A percentile compares a stretch with the other conserved stretches of the same genome.
These are phyloP conservation scores for Poicephalus gulielmi DNA, from an alignment of 2,113 vertebrate species.

Conservation along the genomic window DNA sequence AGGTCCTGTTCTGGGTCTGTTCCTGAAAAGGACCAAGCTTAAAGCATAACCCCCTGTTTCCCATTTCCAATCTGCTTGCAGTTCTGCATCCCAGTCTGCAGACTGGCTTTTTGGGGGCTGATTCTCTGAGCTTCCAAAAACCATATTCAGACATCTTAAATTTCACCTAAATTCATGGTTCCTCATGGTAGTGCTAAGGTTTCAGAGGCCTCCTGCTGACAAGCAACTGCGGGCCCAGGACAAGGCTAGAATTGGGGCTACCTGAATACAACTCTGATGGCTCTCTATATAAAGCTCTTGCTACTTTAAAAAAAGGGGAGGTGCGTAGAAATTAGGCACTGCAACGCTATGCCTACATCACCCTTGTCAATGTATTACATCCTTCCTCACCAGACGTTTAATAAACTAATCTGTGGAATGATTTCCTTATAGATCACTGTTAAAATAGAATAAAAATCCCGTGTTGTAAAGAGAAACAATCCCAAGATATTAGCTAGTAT, in stretches of 20 bases:
- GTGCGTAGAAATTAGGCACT: background rate
- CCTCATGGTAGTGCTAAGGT: background rate
- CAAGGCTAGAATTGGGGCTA: background rate
- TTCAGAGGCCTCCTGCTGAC: background rate
- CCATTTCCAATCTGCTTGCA: background rate
- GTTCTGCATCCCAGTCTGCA: background rate
- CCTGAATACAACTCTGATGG: rapidly evolving
- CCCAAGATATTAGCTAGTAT: background rate
- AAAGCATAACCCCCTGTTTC: background rate
- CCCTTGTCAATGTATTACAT: background rate
- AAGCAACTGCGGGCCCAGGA: background rate
- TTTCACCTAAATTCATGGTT: background rate
- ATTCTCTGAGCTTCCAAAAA: background rate
- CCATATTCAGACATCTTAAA: background rate
- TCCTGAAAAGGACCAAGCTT: background rate
- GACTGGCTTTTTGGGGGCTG: background rate
- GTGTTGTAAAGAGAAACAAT: background rate
- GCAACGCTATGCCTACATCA: background rate
- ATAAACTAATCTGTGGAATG: background rate
- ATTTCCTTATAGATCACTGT: background rate
- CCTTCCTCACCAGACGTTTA: background rate
- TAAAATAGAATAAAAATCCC: background rate
- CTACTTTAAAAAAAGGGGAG: background rate
- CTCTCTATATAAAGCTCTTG: background rate
- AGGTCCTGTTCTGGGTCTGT: background rate